Base-by-base conservation (phyloP, 2,797 vertebrate genomes). In the Thamnophis elegans region DNA sequence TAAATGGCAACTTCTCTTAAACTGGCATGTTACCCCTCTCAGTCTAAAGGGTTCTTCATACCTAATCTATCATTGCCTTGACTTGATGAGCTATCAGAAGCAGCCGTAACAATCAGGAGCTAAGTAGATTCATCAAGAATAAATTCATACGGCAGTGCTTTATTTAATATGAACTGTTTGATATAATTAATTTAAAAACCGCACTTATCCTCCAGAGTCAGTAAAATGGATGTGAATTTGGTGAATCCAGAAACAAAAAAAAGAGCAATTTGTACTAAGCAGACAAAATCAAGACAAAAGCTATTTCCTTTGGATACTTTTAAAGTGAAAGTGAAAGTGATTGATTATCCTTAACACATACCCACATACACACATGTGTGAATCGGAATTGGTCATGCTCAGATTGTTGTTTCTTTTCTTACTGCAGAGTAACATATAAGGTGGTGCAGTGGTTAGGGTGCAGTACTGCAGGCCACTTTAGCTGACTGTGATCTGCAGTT, bases 41-140 rank as follows among this genome's bases (percentile, higher is more conserved):
- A 62, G 47, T 92, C 89, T 60, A 92, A 90, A 87, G 82, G 89
- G 53, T 90, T 73, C 55, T 90, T 90, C 82, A 90, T 62, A 58
- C 85, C 68, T 60, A 54, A 89, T 92, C 51, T 58, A 36, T 85
- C 51, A 42, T 55, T 92, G 89, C 65, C 26, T 54, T 88, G 59
- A 65, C 12, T 89, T 73, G 28, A 42, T 42, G 56, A 90, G 53
- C 73, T 92, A 65, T 2, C 22, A 90, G 55, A 87, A 26, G 92
- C 14, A 42, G 47, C 73, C 36, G 54, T 55, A n/a, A 56, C 47
- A 82, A 89, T 87, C 32, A 58, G 78, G 32, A 36, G 56, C 58
- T n/a, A 55, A 90, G 56, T 91, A 36, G 26, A 32, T 54, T 42
- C 2, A n/a, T 54, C 55, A 87, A 78, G 65, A 13, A 91, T 53